phyloP scores from a whole-genome alignment of 2,113 vertebrate species.

The Neodontobutis hainanensis region DNA sequence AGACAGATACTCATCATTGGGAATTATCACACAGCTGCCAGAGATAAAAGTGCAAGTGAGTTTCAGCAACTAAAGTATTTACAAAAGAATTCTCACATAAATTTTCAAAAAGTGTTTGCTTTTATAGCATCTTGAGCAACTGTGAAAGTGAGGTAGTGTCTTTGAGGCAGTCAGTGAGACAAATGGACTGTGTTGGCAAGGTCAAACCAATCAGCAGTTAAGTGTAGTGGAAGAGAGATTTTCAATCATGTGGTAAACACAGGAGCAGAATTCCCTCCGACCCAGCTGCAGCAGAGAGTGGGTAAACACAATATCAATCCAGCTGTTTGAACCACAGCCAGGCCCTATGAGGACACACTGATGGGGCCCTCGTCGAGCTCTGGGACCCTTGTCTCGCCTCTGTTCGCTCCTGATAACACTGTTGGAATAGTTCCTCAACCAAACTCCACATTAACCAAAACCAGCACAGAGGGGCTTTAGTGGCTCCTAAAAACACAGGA shows the following conservation, averaged over 20 bases:
- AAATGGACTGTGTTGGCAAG: conserved; percentile 21
- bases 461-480: conserved; percentile 45
- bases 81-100: conserved; percentile 21
- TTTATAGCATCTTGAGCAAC: neutral
- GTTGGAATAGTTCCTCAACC: conserved; percentile 65
- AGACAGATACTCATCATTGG: conserved; percentile 32
- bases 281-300: conserved; percentile 13
- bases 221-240: conserved; percentile 46
- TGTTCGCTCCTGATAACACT: conserved; percentile 75
- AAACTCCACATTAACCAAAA: conserved; percentile 67
- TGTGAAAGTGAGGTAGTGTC: conserved; percentile 3
- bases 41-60: conserved; percentile 38
- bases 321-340: conserved; percentile 37
- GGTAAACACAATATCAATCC: conserved; percentile 33
- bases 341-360: conserved; percentile 22
- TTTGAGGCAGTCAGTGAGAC: conserved; percentile 10
- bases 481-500: conserved; percentile 21
- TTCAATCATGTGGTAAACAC: conserved; percentile 46
- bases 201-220: conserved; percentile 53
- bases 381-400: conserved; percentile 48
- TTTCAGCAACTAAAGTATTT: conserved; percentile 24
- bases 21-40: conserved; percentile 46
- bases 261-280: conserved; percentile 31
- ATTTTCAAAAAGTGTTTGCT: neutral
- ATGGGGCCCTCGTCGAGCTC: conserved; percentile 46